Base-by-base conservation (phyloP, 2,797 vertebrate genomes). In the Neopelma chrysocephalum region DNA sequence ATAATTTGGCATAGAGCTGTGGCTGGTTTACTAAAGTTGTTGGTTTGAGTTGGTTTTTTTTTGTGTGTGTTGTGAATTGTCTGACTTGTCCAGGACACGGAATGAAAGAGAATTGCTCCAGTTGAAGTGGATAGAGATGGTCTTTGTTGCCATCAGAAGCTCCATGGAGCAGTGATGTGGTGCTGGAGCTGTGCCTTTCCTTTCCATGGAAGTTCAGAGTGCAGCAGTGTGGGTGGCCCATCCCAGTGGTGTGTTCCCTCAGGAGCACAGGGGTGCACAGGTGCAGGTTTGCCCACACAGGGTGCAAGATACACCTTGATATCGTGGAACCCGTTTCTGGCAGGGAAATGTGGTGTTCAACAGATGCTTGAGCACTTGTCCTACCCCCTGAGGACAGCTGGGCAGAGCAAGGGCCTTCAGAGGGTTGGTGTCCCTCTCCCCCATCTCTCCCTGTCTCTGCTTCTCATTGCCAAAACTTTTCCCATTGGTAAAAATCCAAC, bases 281-380 rank as follows among this genome's bases (percentile, higher is more conserved):
- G 0, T 12, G 17, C 23, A 40, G 54, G 18, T 64, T 61, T 90
- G 36, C 64, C 15, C 29, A 2, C 32, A 2, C 29, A 19, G 40
- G 40, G 34, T 34, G 26, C 23, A 14, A 1, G 50, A 42, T 70
- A 45, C 18, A 6, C 25, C 19, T 40, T 51, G 48, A 1, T 47
- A 4, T 12, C 0, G 0, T 40, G 34, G 45, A 48, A 15, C 17
- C 20, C 12, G 1, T 76, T 76, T 61, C 85, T 85, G 71, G 51
- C 56, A n/a, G 23, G 31, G 31, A 62, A 26, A 13, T 4, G 13
- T 34, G 62, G 5, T 69, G 47, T 54, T 27, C 27, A 34, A 4
- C 31, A 77, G 54, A 3, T 15, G 5, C 6, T 22, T 13, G 40
- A 15, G 12, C 1, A 0, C 40, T 79, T 43, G 27, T 27, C 43